Conservation (phyloP, 2,797 vertebrate genomes). For the Yasuhikotakia modesta region DNA sequence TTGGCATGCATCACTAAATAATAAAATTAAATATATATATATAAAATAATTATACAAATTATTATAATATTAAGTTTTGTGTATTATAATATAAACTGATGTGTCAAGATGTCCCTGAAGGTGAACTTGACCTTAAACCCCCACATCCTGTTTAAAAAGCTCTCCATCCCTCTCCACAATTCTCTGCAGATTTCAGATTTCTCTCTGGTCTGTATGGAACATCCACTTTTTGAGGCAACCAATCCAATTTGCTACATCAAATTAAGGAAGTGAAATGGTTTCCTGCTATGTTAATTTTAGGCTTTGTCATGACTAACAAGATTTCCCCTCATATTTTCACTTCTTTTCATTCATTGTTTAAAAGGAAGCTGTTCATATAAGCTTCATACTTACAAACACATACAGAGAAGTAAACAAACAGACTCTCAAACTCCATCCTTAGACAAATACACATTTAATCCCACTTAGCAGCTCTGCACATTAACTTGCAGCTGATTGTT, state of each 20-base stretch:
- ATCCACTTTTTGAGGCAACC: too few species aligned
- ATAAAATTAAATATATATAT: too few species aligned
- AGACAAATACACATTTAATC: neutral
- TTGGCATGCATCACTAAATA: neutral
- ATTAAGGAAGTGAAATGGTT: neutral
- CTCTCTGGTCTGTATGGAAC: too few species aligned
- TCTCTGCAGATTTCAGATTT: too few species aligned
- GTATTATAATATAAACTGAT: too few species aligned
- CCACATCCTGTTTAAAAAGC: too few species aligned
- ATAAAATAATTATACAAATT: too few species aligned
- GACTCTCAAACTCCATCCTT: neutral
- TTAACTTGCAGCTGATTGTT: conserved; percentile 16
- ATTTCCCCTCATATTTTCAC: neutral
- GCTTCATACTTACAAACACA: neutral
- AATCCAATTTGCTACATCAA: neutral
- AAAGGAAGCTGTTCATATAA: neutral
- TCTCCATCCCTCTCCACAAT: too few species aligned
- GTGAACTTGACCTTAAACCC: too few species aligned
- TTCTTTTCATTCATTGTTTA: neutral
- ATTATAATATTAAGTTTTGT: too few species aligned
- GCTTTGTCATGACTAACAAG: neutral
- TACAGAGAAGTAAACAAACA: neutral
- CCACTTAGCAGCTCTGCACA: conserved; percentile 17
- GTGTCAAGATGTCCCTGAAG: too few species aligned
- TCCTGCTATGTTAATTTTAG: neutral